Base-by-base conservation (phyloP, 2,888 invertebrate species). In the Automeris io region DNA sequence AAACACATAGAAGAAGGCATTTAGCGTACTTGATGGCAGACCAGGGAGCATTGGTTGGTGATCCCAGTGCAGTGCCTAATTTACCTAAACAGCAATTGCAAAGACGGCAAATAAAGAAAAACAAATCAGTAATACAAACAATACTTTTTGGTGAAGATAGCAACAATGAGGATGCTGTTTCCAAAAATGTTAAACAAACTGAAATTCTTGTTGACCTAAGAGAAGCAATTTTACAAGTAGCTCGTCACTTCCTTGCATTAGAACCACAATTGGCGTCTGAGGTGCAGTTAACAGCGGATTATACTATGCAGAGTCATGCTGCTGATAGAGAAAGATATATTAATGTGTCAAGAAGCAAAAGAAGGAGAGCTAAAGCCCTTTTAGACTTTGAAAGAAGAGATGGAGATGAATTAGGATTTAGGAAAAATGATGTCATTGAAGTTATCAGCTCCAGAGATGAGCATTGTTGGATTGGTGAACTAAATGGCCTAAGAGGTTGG, bases 401-500 rank as follows among this genome's bases (percentile, higher is more conserved):
- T 80, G 98, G 98, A 52, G 99, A 99, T 86, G 99, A 99, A 77
- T 81, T 99, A 38, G 99, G 99, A 5, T 99, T 99, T 77, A 90
- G 98, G 37, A 98, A 97, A 78, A 99, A 99, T 87, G 99, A 99
- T 77, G 95, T 99, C 24, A 98, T 99, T 39, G 99, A 97, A 36
- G 96, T 99, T 31, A 92, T 98, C 18, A 98, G 97, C 64, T 97
- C 97, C 69, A 95, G 96, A 74, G 98, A 99, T 85, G 98, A 99
- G 67, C 98, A 99, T 71, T 99, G 98, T 74, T 99, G 98, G 98
- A 94, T 98, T 50, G 98, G 98, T 3, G 98, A 99, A 75, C 76
- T 99, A 33, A 98, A 98, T 87, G 98, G 98, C 0, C 83, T 98
- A 33, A 88, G 95, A 71, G 96, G 97, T 26, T 98, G 98, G 98